Evolutionary conservation across 2,797 vertebrate species (phyloP).

Genomic region (Enteromius treurensis): DNA sequence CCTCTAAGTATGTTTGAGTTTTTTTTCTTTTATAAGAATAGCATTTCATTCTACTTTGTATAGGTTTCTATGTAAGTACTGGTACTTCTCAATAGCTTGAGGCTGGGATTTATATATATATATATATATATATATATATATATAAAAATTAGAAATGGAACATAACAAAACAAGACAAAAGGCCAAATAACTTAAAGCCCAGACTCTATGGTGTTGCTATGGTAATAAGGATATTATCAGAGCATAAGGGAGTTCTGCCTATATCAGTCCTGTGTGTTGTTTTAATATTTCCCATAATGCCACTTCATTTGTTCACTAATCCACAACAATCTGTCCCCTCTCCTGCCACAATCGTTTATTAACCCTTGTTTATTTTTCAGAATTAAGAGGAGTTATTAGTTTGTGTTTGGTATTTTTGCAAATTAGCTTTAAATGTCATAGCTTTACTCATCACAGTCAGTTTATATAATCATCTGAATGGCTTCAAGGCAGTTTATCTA

Average conservation of each 20-base stretch:
- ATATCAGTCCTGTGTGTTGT: slow-evolving; percentile 44
- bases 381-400: slow-evolving; percentile 68
- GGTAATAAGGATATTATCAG: slow-evolving; percentile 53
- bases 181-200: slow-evolving; percentile 16
- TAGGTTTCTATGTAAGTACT: no score
- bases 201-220: slow-evolving; percentile 58
- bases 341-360: slow-evolving; percentile 68
- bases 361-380: slow-evolving; percentile 68
- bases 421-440: slow-evolving; percentile 65
- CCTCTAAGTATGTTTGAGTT: no score
- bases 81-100: no score
- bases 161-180: slow-evolving; percentile 14
- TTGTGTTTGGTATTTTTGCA: slow-evolving; percentile 57
- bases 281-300: slow-evolving; percentile 63
- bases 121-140: no score
- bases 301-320: slow-evolving; percentile 68
- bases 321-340: slow-evolving; percentile 61
- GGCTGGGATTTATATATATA: no score
- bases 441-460: slow-evolving; percentile 40
- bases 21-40: no score
- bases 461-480: slow-evolving; percentile 32
- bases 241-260: slow-evolving; percentile 49
- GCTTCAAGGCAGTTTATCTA: slow-evolving; percentile 32
- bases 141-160: not conserved
- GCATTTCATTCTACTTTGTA: no score